Evolutionary conservation across 2,888 invertebrate species (phyloP).

Genomic region (Prosopocoilus inquinatus): DNA sequence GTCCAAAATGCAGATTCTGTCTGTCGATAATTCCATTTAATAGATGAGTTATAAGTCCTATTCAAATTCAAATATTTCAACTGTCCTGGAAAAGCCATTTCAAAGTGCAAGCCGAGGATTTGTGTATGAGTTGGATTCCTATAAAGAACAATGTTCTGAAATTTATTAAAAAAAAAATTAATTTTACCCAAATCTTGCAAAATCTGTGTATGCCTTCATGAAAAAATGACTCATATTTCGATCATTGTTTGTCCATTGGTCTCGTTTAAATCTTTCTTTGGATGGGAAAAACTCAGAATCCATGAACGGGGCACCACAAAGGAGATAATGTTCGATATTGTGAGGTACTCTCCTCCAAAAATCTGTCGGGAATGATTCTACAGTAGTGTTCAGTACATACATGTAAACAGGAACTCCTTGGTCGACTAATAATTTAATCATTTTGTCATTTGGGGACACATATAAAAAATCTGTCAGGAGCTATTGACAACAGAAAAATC

Average conservation of each 20-base stretch:
- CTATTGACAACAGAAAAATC: slow-evolving; percentile 50
- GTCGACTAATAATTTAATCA: slow-evolving; percentile 78
- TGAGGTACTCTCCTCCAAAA: slow-evolving; percentile 77
- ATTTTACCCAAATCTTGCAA: slow-evolving; percentile 78
- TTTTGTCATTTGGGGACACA: slow-evolving; percentile 83
- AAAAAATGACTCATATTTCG: slow-evolving; percentile 93
- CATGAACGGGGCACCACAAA: slow-evolving; percentile 90
- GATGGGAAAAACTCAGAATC: slow-evolving; percentile 83
- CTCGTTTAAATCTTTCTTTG: slow-evolving; percentile 66
- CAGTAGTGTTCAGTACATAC: slow-evolving; percentile 87
- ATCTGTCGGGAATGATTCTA: slow-evolving; percentile 73
- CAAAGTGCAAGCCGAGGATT: too few relatives aligned
- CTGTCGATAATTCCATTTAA: too few relatives aligned
- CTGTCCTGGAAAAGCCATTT: not conserved
- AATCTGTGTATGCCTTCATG: slow-evolving; percentile 86
- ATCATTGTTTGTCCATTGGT: slow-evolving; percentile 86
- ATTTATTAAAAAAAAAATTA: not conserved
- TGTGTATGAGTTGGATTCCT: too few relatives aligned
- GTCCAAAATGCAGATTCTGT: too few relatives aligned
- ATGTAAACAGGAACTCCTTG: slow-evolving; percentile 80
- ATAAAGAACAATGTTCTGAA: not conserved
- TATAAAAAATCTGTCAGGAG: slow-evolving; percentile 84
- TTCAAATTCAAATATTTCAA: too few relatives aligned
- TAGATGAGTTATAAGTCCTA: too few relatives aligned
- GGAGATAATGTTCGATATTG: slow-evolving; percentile 74